Percentiles rank a stretch among this genome's conserved stretches.
Evolutionary conservation across 2,888 invertebrate species (phyloP).

Genomic region (Rhingia rostrata): DNA sequence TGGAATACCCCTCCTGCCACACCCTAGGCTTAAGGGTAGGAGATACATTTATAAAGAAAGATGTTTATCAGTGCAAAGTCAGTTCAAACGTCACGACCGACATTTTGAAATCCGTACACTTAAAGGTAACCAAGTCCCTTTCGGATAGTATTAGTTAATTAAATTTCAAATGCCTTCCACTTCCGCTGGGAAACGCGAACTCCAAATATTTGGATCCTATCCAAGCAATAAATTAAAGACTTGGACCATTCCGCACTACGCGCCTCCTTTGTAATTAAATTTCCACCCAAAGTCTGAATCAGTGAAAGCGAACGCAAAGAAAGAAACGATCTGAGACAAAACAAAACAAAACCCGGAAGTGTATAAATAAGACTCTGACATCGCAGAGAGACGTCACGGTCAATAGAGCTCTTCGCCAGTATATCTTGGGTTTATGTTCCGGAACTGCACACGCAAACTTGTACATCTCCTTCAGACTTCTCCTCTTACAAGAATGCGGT

Average conservation of each 20-base stretch:
- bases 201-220: conserved; percentile 27
- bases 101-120: no score
- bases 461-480: conserved; percentile 12
- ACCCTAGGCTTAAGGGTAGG: no score
- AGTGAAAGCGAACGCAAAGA: conserved; percentile 54
- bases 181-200: no score
- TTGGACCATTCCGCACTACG: conserved; percentile 10
- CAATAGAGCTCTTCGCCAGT: conserved; percentile 66
- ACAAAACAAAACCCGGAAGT: conserved; percentile 42
- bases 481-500: not conserved
- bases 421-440: conserved; percentile 68
- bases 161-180: no score
- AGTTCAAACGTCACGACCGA: no score
- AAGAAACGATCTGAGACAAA: conserved; percentile 22
- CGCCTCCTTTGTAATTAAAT: conserved; percentile 57
- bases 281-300: conserved; percentile 46
- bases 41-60: no score
- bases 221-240: conserved; percentile 56
- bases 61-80: no score
- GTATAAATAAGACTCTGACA: conserved; percentile 67
- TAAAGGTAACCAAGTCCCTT: no score
- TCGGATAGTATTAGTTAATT: no score
- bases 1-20: no score
- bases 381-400: conserved; percentile 70
- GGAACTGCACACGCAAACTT: conserved; percentile 67